Evolutionary conservation across 2,113 vertebrate species (phyloP), one percentile per base, ranked within the genome.

Genomic region (Harpagus bidentatus): DNA sequence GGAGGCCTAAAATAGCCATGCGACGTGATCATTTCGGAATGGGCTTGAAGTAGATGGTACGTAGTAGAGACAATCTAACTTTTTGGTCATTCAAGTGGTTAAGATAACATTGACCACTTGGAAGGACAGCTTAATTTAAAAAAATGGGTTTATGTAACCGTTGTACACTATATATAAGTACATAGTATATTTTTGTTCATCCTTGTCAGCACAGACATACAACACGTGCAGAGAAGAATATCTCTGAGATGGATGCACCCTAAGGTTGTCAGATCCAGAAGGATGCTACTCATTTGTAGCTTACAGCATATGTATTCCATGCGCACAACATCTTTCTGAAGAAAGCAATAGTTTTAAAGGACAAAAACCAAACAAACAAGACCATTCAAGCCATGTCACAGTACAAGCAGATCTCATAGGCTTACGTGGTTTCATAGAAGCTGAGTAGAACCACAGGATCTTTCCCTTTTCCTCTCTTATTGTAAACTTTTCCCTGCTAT

Each of bases 401-500:
- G 10, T 18, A 47, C 31, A 79, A 84, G 34, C 40, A 78, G 36
- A 21, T 85, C 34, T 74, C 25, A n/a, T 3, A 91, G 25, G 42
- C 18, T 69, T 70, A 42, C 6, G 6, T 31, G 36, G 11, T 69
- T 96, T 96, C 67, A 14, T 71, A 65, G 78, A 90, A 96, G 80
- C 67, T 47, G 31, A 92, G 67, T 82, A 52, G 70, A 67, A 93
- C 71, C 45, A 34, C 67, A 92, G 42, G 28, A 47, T 93, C 80
- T 97, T 96, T 80, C 47, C 52, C 34, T 90, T 66, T 96, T 84
- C 43, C 25, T 48, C 19, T 87, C 43, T 94, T 97, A 76, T 26
- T 43, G 34, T 42, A 78, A 85, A 55, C 17, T 10, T 93, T 87
- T 89, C 82, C 91, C 90, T 91, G 62, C 82, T 96, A 22, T 63